A percentile compares a stretch with the other conserved stretches of the same genome.
Evolutionary conservation across 2,888 invertebrate species (phyloP).

Genomic region (Abrostola tripartita): DNA sequence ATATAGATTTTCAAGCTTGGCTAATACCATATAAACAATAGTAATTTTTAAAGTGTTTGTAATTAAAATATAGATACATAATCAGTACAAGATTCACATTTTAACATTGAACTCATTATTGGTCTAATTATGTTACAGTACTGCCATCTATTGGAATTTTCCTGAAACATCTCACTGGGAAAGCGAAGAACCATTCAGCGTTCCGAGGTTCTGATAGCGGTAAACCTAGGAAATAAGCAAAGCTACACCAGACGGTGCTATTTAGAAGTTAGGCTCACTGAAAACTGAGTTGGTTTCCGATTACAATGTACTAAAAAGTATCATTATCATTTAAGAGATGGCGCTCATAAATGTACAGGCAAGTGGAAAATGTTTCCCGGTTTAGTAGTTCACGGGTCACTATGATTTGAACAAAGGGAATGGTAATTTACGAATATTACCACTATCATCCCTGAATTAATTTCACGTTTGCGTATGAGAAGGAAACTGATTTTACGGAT

Average conservation of each 20-base stretch:
- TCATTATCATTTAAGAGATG: conserved; percentile 25
- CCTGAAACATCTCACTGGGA: not conserved
- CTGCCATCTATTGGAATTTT: conserved; percentile 5
- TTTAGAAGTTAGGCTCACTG: rapidly evolving
- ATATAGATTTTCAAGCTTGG: too few relatives aligned
- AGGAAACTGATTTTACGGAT: conserved; percentile 41
- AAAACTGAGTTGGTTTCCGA: not conserved
- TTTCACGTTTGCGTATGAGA: conserved; percentile 39
- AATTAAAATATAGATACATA: too few relatives aligned
- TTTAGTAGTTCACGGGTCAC: conserved; percentile 17
- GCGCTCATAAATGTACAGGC: conserved; percentile 5
- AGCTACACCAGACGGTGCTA: too few relatives aligned
- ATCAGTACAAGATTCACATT: too few relatives aligned
- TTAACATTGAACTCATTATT: too few relatives aligned
- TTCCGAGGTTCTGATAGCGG: not conserved
- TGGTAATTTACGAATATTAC: conserved; percentile 51
- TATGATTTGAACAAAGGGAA: conserved; percentile 38
- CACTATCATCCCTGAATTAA: conserved; percentile 51
- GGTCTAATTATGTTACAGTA: not conserved
- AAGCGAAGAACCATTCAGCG: too few relatives aligned
- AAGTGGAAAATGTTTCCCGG: conserved; percentile 11
- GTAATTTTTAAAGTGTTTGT: too few relatives aligned
- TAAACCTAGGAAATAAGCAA: not conserved
- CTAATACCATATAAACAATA: too few relatives aligned
- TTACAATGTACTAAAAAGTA: not conserved